Evolutionary conservation across 2,797 vertebrate species (phyloP).

Genomic region (Enteromius treurensis): DNA sequence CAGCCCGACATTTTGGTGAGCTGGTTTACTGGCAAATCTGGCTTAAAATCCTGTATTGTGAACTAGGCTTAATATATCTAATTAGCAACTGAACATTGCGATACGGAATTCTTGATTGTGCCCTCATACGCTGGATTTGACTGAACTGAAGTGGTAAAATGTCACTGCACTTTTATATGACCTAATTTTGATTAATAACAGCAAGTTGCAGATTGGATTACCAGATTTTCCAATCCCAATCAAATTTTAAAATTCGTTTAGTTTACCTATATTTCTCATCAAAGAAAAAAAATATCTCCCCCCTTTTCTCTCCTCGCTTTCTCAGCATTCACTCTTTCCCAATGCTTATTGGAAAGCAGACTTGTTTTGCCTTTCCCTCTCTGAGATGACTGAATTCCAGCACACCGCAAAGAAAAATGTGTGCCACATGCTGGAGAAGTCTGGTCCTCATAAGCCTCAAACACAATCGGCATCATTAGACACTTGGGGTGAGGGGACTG

Average conservation of each 20-base stretch:
- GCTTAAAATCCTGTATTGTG: no score
- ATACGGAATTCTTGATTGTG: not conserved
- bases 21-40: no score
- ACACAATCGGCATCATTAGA: constrained; percentile 60
- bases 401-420: constrained; percentile 69
- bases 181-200: not conserved
- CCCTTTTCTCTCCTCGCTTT: constrained; percentile 25
- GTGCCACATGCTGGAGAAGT: constrained; percentile 73
- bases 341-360: constrained; percentile 63
- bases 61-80: not conserved
- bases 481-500: constrained; percentile 13
- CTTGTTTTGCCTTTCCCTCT: constrained; percentile 61
- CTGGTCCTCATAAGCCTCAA: constrained; percentile 70
- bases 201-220: not conserved
- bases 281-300: constrained; percentile 24
- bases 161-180: not conserved
- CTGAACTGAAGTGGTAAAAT: not conserved
- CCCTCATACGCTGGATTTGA: not conserved
- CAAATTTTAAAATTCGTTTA: no score
- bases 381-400: constrained; percentile 68
- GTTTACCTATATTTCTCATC: constrained; percentile 6
- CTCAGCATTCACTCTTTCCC: constrained; percentile 55
- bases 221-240: not conserved
- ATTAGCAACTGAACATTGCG: not conserved
- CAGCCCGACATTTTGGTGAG: no score